phyloP scores from a whole-genome alignment of 2,888 invertebrate genomes.

The Cacoxenus indagator region DNA sequence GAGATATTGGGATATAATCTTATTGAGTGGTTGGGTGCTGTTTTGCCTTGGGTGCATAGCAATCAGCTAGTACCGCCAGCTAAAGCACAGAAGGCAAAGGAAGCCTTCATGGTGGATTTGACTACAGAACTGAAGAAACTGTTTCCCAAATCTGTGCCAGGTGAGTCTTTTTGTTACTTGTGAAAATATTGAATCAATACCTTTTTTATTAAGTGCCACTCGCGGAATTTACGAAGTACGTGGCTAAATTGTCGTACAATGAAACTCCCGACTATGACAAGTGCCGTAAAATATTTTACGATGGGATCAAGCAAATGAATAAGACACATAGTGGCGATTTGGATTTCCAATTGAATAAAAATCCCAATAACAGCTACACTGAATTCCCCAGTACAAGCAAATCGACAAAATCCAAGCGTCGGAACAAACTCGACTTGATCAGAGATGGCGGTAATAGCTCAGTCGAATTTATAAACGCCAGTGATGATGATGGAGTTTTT shows the following conservation, averaged over 20 bases:
- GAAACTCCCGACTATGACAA: constrained; percentile 82
- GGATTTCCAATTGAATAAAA: constrained; percentile 60
- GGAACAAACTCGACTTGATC: constrained; percentile 27
- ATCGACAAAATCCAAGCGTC: neutral
- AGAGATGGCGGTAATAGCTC: constrained; percentile 31
- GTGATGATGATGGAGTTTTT: constrained; percentile 49
- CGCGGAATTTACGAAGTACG: constrained; percentile 77
- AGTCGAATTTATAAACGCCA: constrained; percentile 46
- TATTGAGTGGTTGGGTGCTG: constrained; percentile 89
- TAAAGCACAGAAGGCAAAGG: constrained; percentile 79
- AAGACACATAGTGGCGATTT: constrained; percentile 75
- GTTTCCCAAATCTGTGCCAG: constrained; percentile 69
- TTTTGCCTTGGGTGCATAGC: constrained; percentile 87
- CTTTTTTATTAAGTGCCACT: constrained; percentile 72
- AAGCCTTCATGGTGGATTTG: constrained; percentile 76
- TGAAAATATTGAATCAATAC: neutral
- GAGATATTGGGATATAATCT: constrained; percentile 96
- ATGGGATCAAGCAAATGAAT: constrained; percentile 77
- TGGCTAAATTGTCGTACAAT: constrained; percentile 78
- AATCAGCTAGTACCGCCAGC: constrained; percentile 73
- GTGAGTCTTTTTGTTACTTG: constrained; percentile 59
- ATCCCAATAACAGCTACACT: constrained; percentile 34
- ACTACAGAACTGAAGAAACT: constrained; percentile 52
- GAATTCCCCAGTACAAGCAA: constrained; percentile 35
- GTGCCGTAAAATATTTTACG: constrained; percentile 77